Percentiles rank a stretch among this genome's conserved stretches.
These are phyloP conservation scores for Megalopta genalis DNA, from an alignment of 1,140 invertebrate species.

Conservation along the genomic window DNA sequence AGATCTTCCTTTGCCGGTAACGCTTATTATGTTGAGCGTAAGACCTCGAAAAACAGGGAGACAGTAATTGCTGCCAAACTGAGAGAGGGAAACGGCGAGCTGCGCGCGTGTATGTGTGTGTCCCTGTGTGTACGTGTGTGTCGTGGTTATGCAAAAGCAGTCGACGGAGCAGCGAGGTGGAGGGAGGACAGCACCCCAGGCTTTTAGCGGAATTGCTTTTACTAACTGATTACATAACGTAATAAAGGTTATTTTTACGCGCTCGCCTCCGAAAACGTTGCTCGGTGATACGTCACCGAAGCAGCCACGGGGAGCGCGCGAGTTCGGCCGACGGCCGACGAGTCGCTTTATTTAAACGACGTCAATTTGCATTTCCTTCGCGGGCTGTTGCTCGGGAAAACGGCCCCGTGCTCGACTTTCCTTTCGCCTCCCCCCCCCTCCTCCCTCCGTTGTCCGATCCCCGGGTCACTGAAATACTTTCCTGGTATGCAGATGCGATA, in stretches of 20 bases:
- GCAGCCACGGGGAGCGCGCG: neutral
- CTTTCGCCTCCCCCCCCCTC: too few relatives aligned
- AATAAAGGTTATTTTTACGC: slow-evolving; percentile 64
- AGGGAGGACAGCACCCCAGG: slow-evolving; percentile 28
- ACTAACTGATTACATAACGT: slow-evolving; percentile 66
- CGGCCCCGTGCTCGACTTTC: neutral
- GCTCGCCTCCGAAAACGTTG: slow-evolving; percentile 45
- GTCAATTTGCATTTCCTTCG: slow-evolving; percentile 32
- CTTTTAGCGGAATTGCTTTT: slow-evolving; percentile 68
- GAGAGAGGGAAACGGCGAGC: slow-evolving; percentile 5
- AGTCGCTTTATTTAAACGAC: slow-evolving; percentile 11
- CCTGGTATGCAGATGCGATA: too few relatives aligned
- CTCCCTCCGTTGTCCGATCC: too few relatives aligned
- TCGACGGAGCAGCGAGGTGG: neutral
- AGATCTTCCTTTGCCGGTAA: slow-evolving; percentile 50
- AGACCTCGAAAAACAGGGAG: slow-evolving; percentile 53
- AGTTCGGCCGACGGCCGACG: neutral
- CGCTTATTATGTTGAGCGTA: slow-evolving; percentile 53
- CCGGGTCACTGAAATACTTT: neutral
- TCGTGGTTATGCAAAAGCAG: slow-evolving; percentile 62
- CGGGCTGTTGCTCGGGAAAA: neutral
- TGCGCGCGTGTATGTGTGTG: too few relatives aligned
- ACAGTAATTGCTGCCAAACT: slow-evolving; percentile 60
- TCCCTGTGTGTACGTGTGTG: neutral
- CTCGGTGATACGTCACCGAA: slow-evolving; percentile 48